Percentiles rank a stretch among this genome's conserved stretches.
Evolutionary conservation across 1,140 invertebrate species (phyloP).

Genomic region (Drosophila persimilis): DNA sequence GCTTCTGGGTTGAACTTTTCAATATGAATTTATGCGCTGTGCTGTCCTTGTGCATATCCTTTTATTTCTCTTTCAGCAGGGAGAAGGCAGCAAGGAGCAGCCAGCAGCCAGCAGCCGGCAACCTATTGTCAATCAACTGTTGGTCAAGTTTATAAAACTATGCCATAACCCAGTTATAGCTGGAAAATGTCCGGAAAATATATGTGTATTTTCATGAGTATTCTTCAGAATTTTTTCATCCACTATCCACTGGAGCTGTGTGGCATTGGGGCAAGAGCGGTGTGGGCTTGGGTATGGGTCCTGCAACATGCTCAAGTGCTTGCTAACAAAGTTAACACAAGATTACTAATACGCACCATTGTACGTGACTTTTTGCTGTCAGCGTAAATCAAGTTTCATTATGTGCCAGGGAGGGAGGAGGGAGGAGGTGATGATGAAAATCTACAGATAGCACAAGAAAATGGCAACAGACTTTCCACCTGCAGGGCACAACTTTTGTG

Average conservation of each 20-base stretch:
- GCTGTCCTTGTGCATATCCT: too few relatives aligned
- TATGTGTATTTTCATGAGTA: slow-evolving; percentile 11
- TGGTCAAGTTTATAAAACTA: slow-evolving; percentile 46
- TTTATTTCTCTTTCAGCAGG: too few relatives aligned
- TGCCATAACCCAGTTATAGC: slow-evolving; percentile 49
- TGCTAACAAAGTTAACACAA: slow-evolving; percentile 79
- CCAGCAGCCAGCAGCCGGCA: neutral
- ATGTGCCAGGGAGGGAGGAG: slow-evolving; percentile 52
- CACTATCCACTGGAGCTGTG: slow-evolving; percentile 1
- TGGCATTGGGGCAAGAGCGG: neutral
- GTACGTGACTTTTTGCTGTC: slow-evolving; percentile 80
- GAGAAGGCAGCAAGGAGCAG: neutral
- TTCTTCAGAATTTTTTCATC: neutral
- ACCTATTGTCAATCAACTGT: slow-evolving; percentile 39
- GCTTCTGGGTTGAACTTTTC: too few relatives aligned
- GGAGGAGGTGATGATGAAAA: slow-evolving; percentile 11
- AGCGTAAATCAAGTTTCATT: slow-evolving; percentile 79
- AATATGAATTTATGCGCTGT: too few relatives aligned
- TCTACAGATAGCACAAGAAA: slow-evolving; percentile 19
- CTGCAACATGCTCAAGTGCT: slow-evolving; percentile 65
- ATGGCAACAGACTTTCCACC: too few relatives aligned
- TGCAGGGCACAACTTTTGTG: too few relatives aligned
- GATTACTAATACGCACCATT: slow-evolving; percentile 80
- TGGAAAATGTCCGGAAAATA: slow-evolving; percentile 16
- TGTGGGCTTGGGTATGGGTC: slow-evolving; percentile 18